These are phyloP conservation scores for Xylocampa areola DNA, from an alignment of 2,888 invertebrate species.

Conservation along the genomic window DNA sequence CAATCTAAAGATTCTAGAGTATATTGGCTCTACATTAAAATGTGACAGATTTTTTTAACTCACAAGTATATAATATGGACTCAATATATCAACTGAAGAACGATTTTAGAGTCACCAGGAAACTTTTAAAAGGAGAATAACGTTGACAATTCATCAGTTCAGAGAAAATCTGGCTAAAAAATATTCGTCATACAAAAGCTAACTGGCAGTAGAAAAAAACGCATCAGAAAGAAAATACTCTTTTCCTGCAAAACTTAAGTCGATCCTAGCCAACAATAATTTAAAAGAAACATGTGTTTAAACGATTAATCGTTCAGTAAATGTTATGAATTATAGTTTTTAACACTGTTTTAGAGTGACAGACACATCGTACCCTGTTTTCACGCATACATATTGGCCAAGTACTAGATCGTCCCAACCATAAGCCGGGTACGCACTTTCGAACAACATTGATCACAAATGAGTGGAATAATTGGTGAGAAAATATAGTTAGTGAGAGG, in stretches of 20 bases:
- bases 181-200: too few species aligned
- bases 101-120: too few species aligned
- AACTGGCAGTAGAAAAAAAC: too few species aligned
- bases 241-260: background rate
- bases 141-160: too few species aligned
- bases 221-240: background rate
- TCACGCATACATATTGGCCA: slow-evolving; percentile 83
- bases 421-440: too few species aligned
- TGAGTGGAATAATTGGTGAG: too few species aligned
- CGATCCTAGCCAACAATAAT: slow-evolving; percentile 8
- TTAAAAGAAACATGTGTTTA: background rate
- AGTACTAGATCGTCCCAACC: slow-evolving; percentile 35
- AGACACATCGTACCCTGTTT: slow-evolving; percentile 61
- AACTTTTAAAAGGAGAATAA: too few species aligned
- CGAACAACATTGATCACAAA: too few species aligned
- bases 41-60: slow-evolving; percentile 31
- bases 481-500: too few species aligned
- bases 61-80: slow-evolving; percentile 39
- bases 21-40: slow-evolving; percentile 30
- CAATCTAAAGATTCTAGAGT: background rate
- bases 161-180: too few species aligned
- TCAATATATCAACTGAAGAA: too few species aligned
- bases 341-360: slow-evolving; percentile 51
- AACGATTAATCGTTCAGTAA: slow-evolving; percentile 21
- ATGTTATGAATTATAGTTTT: slow-evolving; percentile 10